phyloP scores from a whole-genome alignment of 2,888 invertebrate species.

The Cactoblastis cactorum region DNA sequence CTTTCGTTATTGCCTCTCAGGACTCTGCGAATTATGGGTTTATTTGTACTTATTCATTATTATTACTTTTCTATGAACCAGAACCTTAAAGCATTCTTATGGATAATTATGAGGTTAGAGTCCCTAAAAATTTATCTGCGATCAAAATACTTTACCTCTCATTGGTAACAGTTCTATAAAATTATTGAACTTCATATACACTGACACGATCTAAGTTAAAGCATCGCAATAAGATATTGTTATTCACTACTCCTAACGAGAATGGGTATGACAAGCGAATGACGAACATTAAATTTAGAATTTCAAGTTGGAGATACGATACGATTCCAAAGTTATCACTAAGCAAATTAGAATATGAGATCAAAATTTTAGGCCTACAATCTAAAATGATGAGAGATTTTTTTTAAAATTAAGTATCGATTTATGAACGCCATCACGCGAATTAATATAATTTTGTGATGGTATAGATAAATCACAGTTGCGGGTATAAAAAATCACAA shows the following conservation, averaged over 20 bases:
- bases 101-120: conserved; percentile 53
- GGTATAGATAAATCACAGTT: conserved; percentile 75
- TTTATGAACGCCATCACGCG: conserved; percentile 71
- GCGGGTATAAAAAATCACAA: conserved; percentile 71
- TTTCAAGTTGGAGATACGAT: conserved; percentile 67
- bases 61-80: conserved; percentile 54
- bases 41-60: conserved; percentile 68
- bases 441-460: conserved; percentile 64
- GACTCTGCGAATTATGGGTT: conserved; percentile 57
- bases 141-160: conserved; percentile 60
- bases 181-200: conserved; percentile 69
- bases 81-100: conserved; percentile 53
- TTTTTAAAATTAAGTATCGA: conserved; percentile 72
- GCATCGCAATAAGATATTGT: conserved; percentile 79
- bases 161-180: conserved; percentile 64
- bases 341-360: conserved; percentile 80
- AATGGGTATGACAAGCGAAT: conserved; percentile 61
- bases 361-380: conserved; percentile 78
- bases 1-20: conserved; percentile 66
- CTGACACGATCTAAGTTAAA: conserved; percentile 75
- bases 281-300: conserved; percentile 70
- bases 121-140: conserved; percentile 48
- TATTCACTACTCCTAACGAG: conserved; percentile 72
- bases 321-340: conserved; percentile 73
- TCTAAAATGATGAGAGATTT: conserved; percentile 73